Conservation (phyloP, 2,888 invertebrate species). For the Aphodius granarius region DNA sequence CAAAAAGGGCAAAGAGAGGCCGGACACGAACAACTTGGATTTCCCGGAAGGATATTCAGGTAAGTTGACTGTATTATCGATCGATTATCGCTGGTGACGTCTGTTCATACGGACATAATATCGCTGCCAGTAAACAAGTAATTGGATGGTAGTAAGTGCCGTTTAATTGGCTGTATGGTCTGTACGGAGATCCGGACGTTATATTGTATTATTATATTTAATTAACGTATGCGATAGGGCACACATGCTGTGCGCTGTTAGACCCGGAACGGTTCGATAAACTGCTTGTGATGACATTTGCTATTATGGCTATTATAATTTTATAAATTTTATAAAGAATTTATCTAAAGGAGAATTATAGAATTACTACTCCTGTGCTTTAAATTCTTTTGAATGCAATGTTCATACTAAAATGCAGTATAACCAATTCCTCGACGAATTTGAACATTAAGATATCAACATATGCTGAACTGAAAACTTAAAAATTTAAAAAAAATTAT, state of each 20-base stretch:
- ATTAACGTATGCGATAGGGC: not conserved
- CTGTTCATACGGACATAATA: not conserved
- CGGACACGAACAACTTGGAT: slow-evolving; percentile 62
- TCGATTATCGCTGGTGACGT: not conserved
- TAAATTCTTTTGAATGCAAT: too few relatives aligned
- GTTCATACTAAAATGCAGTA: too few relatives aligned
- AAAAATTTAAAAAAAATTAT: too few relatives aligned
- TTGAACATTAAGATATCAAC: too few relatives aligned
- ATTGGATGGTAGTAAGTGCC: not conserved
- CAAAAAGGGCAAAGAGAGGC: slow-evolving; percentile 58
- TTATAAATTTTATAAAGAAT: too few relatives aligned
- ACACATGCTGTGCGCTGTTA: not conserved
- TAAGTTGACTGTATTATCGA: slow-evolving; percentile 48
- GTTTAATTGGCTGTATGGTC: not conserved
- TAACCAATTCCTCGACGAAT: too few relatives aligned
- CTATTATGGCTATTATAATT: not conserved
- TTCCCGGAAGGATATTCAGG: slow-evolving; percentile 70
- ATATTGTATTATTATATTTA: not conserved
- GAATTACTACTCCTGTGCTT: too few relatives aligned
- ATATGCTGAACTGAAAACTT: too few relatives aligned
- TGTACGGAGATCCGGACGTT: not conserved
- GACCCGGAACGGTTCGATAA: not conserved
- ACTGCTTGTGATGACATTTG: not conserved
- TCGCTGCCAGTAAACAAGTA: not conserved
- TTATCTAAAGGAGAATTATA: too few relatives aligned